Evolutionary conservation across 2,888 invertebrate genomes (phyloP).

Genomic region (Agrotis puta): DNA sequence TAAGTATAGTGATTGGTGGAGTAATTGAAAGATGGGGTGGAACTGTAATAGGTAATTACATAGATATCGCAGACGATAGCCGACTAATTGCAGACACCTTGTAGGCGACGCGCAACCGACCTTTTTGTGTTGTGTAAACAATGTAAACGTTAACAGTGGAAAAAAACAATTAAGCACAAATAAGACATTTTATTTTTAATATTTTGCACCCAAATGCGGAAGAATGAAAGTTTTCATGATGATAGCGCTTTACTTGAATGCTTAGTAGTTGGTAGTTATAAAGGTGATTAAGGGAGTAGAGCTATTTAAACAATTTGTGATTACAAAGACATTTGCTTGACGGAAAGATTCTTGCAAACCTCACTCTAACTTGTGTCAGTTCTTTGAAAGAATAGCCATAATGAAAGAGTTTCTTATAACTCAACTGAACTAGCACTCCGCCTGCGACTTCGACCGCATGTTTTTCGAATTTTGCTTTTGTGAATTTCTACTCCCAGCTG

Average conservation of each 20-base stretch:
- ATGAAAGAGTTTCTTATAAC: background rate
- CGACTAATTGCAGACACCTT: constrained; percentile 78
- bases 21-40: constrained; percentile 59
- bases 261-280: background rate
- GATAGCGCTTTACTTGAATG: background rate
- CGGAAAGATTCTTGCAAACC: background rate
- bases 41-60: constrained; percentile 50
- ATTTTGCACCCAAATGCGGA: no score
- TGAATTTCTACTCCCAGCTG: no score
- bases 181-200: background rate
- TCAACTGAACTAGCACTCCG: no score
- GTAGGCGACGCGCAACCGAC: constrained; percentile 48
- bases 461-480: no score
- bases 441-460: no score
- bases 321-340: background rate
- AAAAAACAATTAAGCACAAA: constrained; percentile 14
- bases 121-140: constrained; percentile 48
- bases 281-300: no score
- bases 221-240: background rate
- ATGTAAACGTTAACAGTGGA: constrained; percentile 31
- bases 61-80: constrained; percentile 49
- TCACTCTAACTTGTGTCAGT: background rate
- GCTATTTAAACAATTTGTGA: background rate
- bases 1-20: constrained; percentile 49
- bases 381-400: background rate